Conservation (phyloP, 2,113 vertebrate species). For the Microcebus ravelobensis region DNA sequence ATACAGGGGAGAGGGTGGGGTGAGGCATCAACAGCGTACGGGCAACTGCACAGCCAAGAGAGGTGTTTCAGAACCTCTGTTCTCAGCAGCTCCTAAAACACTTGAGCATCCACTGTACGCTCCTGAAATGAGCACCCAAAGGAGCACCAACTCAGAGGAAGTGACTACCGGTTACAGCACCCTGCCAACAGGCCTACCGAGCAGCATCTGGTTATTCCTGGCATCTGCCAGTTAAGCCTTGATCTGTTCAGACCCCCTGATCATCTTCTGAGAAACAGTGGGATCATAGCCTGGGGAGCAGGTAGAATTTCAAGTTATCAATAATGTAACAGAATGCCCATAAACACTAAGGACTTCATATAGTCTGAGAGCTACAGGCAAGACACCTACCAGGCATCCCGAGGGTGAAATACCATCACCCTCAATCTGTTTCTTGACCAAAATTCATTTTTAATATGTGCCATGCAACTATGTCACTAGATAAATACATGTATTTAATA, state of each 20-base stretch:
- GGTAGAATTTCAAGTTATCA: constrained; percentile 38
- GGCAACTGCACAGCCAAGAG: neutral
- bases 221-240: constrained; percentile 43
- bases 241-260: constrained; percentile 57
- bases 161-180: neutral
- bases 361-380: neutral
- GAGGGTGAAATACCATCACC: neutral
- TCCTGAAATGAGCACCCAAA: neutral
- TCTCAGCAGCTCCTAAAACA: neutral
- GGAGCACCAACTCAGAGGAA: neutral
- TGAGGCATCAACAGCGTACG: neutral
- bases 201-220: constrained; percentile 45
- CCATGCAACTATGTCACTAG: constrained; percentile 21
- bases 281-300: constrained; percentile 6
- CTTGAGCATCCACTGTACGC: neutral
- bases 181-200: neutral
- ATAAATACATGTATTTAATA: neutral
- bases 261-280: constrained; percentile 56
- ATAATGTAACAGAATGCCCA: constrained; percentile 61
- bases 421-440: constrained; percentile 49
- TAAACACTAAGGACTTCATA: constrained; percentile 38
- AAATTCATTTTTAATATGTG: constrained; percentile 52
- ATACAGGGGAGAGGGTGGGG: neutral
- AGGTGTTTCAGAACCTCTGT: neutral
- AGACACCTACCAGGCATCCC: constrained; percentile 25